phyloP scores from a whole-genome alignment of 1,140 invertebrate genomes.

The Paralvinella palmiformis region DNA sequence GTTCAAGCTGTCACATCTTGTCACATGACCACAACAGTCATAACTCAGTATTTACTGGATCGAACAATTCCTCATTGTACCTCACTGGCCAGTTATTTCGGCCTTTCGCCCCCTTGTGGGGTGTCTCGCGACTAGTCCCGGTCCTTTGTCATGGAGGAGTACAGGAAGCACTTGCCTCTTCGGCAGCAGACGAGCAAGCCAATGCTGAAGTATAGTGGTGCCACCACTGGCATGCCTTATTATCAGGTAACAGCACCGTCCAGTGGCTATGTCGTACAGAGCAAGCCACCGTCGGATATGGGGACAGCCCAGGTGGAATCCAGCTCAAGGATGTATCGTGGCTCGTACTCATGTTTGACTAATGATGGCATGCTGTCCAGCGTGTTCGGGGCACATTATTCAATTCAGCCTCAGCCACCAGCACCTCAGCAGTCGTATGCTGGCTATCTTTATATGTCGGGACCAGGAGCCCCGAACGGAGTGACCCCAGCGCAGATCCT shows the following conservation, averaged over 20 bases:
- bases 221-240: not conserved
- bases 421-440: not conserved
- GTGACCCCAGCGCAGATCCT: conserved; percentile 17
- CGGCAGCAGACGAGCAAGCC: conserved; percentile 39
- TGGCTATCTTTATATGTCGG: not conserved
- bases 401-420: not conserved
- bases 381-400: not conserved
- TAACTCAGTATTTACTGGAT: too few relatives aligned
- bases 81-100: too few relatives aligned
- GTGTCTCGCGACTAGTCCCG: too few relatives aligned
- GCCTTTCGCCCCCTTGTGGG: too few relatives aligned
- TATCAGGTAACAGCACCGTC: not conserved
- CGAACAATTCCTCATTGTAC: too few relatives aligned
- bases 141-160: too few relatives aligned
- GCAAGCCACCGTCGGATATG: not conserved
- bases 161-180: conserved; percentile 40
- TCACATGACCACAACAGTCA: too few relatives aligned
- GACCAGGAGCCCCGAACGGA: not conserved
- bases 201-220: conserved; percentile 36
- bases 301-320: not conserved
- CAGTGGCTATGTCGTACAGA: not conserved
- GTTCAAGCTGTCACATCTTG: too few relatives aligned
- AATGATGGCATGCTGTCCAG: not conserved
- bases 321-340: not conserved
- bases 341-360: not conserved